Conservation (phyloP, 2,113 vertebrate genomes). For the Elachura formosa region DNA sequence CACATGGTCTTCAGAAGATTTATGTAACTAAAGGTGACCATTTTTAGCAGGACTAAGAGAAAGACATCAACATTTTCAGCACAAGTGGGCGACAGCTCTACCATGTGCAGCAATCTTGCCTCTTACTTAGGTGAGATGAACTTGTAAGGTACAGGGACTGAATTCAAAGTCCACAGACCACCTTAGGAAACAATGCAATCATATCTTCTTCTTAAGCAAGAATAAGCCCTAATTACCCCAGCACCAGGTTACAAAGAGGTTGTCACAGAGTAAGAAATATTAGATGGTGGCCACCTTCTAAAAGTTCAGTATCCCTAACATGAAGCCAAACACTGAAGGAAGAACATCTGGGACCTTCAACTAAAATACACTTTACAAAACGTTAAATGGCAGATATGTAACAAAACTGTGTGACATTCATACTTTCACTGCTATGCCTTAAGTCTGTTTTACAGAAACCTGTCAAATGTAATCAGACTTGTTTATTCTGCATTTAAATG, state of each 20-base stretch:
- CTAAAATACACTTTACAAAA: slow-evolving; percentile 30
- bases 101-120: neutral
- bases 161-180: neutral
- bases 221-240: neutral
- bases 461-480: slow-evolving; percentile 70
- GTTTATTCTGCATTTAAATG: slow-evolving; percentile 68
- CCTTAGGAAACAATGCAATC: neutral
- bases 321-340: neutral
- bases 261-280: neutral
- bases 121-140: neutral
- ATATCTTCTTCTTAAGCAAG: neutral
- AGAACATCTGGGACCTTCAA: slow-evolving; percentile 24
- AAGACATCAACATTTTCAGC: neutral
- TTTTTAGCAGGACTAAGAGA: neutral
- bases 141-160: neutral
- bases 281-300: neutral
- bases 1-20: neutral
- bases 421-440: slow-evolving; percentile 51
- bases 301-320: neutral
- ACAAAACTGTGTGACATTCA: slow-evolving; percentile 61
- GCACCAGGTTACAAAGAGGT: neutral
- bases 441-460: slow-evolving; percentile 58
- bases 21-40: neutral
- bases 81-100: neutral
- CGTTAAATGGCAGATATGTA: slow-evolving; percentile 39